Conservation (phyloP, 2,888 invertebrate genomes). For the Acanthopleura granulata region DNA sequence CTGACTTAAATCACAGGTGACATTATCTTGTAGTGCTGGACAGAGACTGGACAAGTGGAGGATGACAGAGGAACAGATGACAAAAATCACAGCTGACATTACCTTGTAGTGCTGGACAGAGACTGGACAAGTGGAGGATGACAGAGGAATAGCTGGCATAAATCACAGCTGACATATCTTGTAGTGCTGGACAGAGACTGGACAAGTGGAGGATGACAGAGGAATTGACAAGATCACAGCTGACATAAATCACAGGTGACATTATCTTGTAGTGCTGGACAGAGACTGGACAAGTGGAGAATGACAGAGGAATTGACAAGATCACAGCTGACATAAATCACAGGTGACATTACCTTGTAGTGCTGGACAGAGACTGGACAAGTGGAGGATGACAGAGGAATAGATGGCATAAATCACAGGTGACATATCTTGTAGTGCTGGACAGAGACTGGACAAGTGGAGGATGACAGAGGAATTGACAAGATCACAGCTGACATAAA, state of each 20-base stretch:
- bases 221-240: conserved; percentile 83
- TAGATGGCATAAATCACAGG: conserved; percentile 85
- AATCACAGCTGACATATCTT: conserved; percentile 84
- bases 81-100: conserved; percentile 86
- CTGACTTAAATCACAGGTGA: too few relatives aligned
- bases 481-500: conserved; percentile 86
- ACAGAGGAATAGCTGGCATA: conserved; percentile 80
- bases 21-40: conserved; percentile 78
- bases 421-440: conserved; percentile 81
- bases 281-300: conserved; percentile 77
- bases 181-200: conserved; percentile 78
- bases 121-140: conserved; percentile 77
- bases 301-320: conserved; percentile 81
- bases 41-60: conserved; percentile 78
- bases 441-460: conserved; percentile 78
- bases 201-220: conserved; percentile 78
- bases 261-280: conserved; percentile 79
- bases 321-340: conserved; percentile 84
- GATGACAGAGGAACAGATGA: conserved; percentile 79
- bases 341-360: too few relatives aligned
- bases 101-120: conserved; percentile 79
- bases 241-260: too few relatives aligned
- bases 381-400: conserved; percentile 76
- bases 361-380: conserved; percentile 78
- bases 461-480: conserved; percentile 79